Evolutionary conservation across 2,888 invertebrate genomes (phyloP), one percentile per base, ranked within the genome.

Genomic region (Thecophora atra): DNA sequence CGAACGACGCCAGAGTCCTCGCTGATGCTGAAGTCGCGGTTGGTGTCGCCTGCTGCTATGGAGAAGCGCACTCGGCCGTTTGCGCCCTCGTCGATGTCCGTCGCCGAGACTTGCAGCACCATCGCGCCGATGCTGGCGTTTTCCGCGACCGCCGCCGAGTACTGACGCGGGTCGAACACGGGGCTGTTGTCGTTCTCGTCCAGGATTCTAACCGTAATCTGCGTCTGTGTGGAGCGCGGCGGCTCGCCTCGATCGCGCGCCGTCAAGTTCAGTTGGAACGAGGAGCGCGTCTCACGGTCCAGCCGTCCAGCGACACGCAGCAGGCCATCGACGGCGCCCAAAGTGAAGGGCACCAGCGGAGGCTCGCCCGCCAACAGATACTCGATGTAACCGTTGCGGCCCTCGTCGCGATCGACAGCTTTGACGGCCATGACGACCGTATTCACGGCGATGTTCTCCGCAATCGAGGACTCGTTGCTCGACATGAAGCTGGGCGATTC

Each of bases 41-140:
- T 96, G 73, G 93, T 92, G 87, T 98, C 97, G 6, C 97, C 98
- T 30, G 91, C 90, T 42, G 92, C 91, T 78, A 98, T 96, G 52
- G 95, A 94, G 88, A 95, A 98, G 66, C 96, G 91, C 6, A 98
- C 93, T 77, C 95, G 91, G n/a, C 96, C 97, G 87, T 97, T 97
- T 47, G 91, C 88, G 62, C 94, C 96, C 82, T 94, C 94, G 86
- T 97, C 94, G 77, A 94, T 90, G 85, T 96, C 96, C 11, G 94
- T 95, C 17, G 96, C 96, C 1, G 94, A 95, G 24, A 96, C 94
- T 89, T 95, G 94, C 54, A 97, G 86, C 0, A 98, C 94, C 84
- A 94, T 95, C 56, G 94, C 94, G 7, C 97, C 98, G 78, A 97
- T 94, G 77, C 94, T 94, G n/a, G 96, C 94, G 86, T 97, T 96